Base-by-base conservation (phyloP, 2,888 invertebrate genomes). In the Galerucella pusilla region DNA sequence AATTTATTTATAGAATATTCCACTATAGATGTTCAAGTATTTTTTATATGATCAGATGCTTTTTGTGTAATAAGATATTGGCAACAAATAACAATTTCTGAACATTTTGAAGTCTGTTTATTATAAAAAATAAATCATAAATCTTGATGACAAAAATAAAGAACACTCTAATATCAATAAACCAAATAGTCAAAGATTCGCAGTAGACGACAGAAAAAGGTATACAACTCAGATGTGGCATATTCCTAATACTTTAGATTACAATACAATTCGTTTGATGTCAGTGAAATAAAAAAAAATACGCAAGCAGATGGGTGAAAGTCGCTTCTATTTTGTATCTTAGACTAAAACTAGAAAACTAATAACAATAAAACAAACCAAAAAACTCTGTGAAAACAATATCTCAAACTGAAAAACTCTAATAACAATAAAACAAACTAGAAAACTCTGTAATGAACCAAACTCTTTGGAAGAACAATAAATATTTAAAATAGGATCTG, bases 341-440 rank as follows among this genome's bases (percentile, higher is more conserved):
- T 46, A 46, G 11, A 46, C 46, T 46, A 11, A 46, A 46, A 52
- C 52, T 52, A 52, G 52, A 52, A 52, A 52, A 46, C 52, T 52
- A 52, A 52, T n/a, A 52, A 52, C 52, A 52, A 52, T 52, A 52
- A 52, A 52, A 52, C n/a, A 52, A 52, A 52, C 52, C 52, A 52
- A 52, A 52, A 52, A 52, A 52, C 52, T 52, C 52, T 52, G 54
- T 54, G n/a, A 54, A 11, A 54, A 16, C 54, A 54, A 16, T 16
- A 54, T n/a, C 16, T 7, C 14, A 54, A 54, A 54, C 54, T 54
- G 14, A n/a, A 54, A 60, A 69, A 69, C 60, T 60, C 35, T 42
- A 64, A 64, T 65, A 65, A 65, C 65, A 65, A 65, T 65, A 65
- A 16, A 65, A 20, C 35, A 42, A 65, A 65, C 65, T 65, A 46